These are phyloP conservation scores for Aphelinus certus DNA, from an alignment of 1,140 invertebrate genomes.

Conservation along the genomic window DNA sequence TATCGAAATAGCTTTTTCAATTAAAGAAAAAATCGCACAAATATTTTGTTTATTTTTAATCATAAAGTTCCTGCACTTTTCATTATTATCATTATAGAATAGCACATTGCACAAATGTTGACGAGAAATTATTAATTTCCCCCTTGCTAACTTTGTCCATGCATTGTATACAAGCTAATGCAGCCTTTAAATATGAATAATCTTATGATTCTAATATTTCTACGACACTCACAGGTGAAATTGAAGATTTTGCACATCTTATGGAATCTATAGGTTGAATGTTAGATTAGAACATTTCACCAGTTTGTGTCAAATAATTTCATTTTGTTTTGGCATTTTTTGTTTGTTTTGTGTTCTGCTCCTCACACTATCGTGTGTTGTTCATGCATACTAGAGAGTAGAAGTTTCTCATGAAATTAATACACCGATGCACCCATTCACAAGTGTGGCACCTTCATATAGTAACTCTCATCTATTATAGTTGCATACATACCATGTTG, in stretches of 20 bases:
- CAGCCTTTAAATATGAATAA: slow-evolving; percentile 47
- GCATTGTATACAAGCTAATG: slow-evolving; percentile 36
- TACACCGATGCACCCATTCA: slow-evolving; percentile 47
- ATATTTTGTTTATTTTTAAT: slow-evolving; percentile 32
- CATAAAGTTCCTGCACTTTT: slow-evolving; percentile 31
- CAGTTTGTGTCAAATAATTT: background rate
- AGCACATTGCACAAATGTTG: slow-evolving; percentile 29
- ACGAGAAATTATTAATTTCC: background rate
- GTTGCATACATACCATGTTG: slow-evolving; percentile 50
- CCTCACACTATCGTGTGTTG: slow-evolving; percentile 30
- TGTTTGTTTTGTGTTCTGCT: slow-evolving; percentile 27
- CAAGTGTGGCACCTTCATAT: slow-evolving; percentile 51
- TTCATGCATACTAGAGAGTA: slow-evolving; percentile 17
- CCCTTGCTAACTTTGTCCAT: slow-evolving; percentile 41
- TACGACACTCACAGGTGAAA: slow-evolving; percentile 15
- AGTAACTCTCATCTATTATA: slow-evolving; percentile 56
- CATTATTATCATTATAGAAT: slow-evolving; percentile 1
- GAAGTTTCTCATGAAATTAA: slow-evolving; percentile 45
- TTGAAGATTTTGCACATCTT: background rate
- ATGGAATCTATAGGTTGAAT: no score
- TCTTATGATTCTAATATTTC: slow-evolving; percentile 9
- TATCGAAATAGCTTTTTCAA: slow-evolving; percentile 36
- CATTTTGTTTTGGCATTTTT: slow-evolving; percentile 19
- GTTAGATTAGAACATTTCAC: slow-evolving; percentile 16
- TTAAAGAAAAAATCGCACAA: slow-evolving; percentile 32